Conservation (phyloP, 2,113 vertebrate species). For the Turdus rufiventris region DNA sequence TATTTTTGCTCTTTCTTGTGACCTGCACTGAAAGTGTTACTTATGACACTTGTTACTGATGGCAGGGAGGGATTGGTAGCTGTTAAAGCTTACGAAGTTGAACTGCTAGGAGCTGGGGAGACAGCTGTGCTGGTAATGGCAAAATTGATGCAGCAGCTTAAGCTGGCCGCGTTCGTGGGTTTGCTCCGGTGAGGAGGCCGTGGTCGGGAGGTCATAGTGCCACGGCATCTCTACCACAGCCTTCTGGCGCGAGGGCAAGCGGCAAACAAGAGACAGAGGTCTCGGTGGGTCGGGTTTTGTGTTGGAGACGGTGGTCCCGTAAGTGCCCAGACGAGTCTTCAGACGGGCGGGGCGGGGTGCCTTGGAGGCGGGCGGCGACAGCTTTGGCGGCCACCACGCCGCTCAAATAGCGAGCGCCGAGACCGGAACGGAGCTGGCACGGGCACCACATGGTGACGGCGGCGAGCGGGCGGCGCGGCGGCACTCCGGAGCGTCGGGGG, state of each 20-base stretch:
- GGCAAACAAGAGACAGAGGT: accelerated
- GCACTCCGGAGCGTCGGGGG: neutral
- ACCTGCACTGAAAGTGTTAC: too few relatives aligned
- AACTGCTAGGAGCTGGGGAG: neutral
- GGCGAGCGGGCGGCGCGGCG: neutral
- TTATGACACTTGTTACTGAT: accelerated
- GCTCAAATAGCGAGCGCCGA: neutral
- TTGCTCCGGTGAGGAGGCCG: accelerated
- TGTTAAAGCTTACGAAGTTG: accelerated
- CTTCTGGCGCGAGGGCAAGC: accelerated
- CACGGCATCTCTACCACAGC: accelerated
- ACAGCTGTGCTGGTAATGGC: accelerated
- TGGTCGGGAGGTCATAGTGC: accelerated
- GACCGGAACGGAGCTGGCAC: neutral
- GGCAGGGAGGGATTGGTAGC: accelerated
- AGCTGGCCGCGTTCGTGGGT: accelerated
- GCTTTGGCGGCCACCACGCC: accelerated
- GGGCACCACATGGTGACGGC: neutral
- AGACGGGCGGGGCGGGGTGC: neutral
- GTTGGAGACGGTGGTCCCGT: neutral
- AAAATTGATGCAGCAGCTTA: accelerated
- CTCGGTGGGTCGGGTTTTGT: neutral
- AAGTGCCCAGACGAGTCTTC: too few relatives aligned
- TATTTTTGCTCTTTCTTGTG: neutral
- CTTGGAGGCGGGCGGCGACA: neutral